Conservation (phyloP, 2,797 vertebrate species). For the Glossophaga mutica region DNA sequence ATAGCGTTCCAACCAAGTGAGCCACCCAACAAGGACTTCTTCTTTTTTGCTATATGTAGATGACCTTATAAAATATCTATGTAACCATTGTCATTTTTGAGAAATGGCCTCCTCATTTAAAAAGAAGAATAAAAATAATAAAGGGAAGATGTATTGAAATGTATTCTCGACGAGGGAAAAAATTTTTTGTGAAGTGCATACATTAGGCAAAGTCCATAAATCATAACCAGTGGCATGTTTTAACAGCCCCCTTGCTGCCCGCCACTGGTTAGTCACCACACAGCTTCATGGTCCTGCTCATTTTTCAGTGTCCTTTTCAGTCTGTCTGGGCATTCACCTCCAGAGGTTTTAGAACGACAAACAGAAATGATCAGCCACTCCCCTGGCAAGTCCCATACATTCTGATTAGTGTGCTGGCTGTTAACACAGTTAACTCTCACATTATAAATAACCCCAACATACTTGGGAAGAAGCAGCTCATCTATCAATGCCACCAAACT, state of each 20-base stretch:
- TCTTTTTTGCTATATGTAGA: neutral
- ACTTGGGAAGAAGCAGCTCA: neutral
- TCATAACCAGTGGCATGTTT: neutral
- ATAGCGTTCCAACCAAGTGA: neutral
- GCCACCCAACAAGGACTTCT: neutral
- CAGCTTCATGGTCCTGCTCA: slow-evolving; percentile 20
- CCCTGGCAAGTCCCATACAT: neutral
- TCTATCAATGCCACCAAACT: neutral
- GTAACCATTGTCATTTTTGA: neutral
- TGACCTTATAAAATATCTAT: neutral
- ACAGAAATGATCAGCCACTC: slow-evolving; percentile 38
- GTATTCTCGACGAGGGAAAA: neutral
- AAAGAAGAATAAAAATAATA: slow-evolving; percentile 16
- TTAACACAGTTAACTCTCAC: slow-evolving; percentile 19
- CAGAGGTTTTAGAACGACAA: slow-evolving; percentile 39
- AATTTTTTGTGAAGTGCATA: neutral
- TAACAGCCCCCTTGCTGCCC: neutral
- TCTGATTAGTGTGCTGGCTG: slow-evolving; percentile 18
- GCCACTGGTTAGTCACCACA: neutral
- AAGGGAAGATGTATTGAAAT: neutral
- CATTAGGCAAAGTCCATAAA: slow-evolving; percentile 28
- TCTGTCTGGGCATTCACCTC: neutral
- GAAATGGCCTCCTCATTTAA: neutral
- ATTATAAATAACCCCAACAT: slow-evolving; percentile 51
- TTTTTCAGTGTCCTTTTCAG: slow-evolving; percentile 53